phyloP scores from a whole-genome alignment of 2,113 vertebrate genomes.

The Microtus montanus region DNA sequence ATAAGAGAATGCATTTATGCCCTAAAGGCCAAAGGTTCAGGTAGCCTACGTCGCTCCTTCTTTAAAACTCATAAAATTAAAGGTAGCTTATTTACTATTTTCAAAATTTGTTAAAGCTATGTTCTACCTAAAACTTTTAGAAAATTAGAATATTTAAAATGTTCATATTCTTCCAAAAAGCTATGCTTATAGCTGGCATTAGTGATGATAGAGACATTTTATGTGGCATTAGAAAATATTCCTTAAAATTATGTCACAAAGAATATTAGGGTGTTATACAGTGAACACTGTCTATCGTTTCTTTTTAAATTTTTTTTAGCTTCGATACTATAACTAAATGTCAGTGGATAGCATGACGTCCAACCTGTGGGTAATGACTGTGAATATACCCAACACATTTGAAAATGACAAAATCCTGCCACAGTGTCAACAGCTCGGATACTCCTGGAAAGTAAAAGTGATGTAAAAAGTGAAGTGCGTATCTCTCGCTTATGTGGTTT shows the following conservation, averaged over 20 bases:
- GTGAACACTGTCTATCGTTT: neutral
- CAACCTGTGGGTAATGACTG: neutral
- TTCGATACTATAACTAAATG: neutral
- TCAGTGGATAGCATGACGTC: neutral
- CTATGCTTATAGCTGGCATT: neutral
- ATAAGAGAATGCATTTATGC: neutral
- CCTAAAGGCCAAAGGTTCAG: neutral
- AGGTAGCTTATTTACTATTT: neutral
- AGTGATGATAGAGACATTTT: neutral
- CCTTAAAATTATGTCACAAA: neutral
- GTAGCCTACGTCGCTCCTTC: neutral
- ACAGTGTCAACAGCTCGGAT: neutral
- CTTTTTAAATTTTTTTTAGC: neutral
- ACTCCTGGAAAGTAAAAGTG: neutral
- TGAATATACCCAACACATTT: no score
- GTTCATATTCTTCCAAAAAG: neutral
- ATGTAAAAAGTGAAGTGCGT: neutral
- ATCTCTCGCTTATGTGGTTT: neutral
- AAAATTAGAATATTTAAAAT: neutral
- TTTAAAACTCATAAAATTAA: neutral
- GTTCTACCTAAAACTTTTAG: neutral
- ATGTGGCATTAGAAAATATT: neutral
- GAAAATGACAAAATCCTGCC: neutral
- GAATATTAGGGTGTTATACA: neutral
- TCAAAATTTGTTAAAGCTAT: neutral